Evolutionary conservation across 1,140 invertebrate species (phyloP), one percentile per base, ranked within the genome.

Genomic region (Cydia splendana): DNA sequence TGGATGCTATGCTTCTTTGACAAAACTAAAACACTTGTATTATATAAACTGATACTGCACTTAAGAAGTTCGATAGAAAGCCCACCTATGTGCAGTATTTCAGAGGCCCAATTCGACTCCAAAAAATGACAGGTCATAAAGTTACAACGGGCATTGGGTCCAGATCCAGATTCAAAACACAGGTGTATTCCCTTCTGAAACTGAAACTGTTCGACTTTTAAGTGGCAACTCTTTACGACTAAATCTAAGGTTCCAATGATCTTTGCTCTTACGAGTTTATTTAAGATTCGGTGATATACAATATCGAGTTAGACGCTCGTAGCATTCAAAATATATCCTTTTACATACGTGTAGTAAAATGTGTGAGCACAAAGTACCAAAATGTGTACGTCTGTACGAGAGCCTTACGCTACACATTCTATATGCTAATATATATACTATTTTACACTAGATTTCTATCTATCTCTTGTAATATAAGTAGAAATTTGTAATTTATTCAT

Each of bases 371-470:
- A 87, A 92, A 88, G 77, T 87, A 87, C 81, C 76, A 83, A 80
- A 79, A 71, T 77, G 83, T 85, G 77, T 84, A 84, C 74, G 67
- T 82, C 76, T 75, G 81, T 84, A 80, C 81, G 78, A 81, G 84
- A 75, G 79, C 84, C 77, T 86, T 79, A 75, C 76, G 84, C 83
- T 77, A 85, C 82, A 84, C 79, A 81, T 84, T 86, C 80, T 86
- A 82, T 86, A 85, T 75, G 82, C 87, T 89, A 82, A 79, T 74
- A 81, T 83, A 80, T 80, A 78, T 78, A 85, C 81, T 82, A 81
- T 82, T 85, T 86, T 84, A 87, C 83, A 88, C 86, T 92, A 92
- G 88, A 87, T 88, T 91, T 91, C 87, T 88, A 89, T 88, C 84
- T 87, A 87, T 88, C 86, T 90, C 88, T 90, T 87, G 78, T 88